Percentiles rank a stretch among this genome's conserved stretches.
These are phyloP conservation scores for Gandaritis pyraliata DNA, from an alignment of 2,888 invertebrate genomes.

Conservation along the genomic window DNA sequence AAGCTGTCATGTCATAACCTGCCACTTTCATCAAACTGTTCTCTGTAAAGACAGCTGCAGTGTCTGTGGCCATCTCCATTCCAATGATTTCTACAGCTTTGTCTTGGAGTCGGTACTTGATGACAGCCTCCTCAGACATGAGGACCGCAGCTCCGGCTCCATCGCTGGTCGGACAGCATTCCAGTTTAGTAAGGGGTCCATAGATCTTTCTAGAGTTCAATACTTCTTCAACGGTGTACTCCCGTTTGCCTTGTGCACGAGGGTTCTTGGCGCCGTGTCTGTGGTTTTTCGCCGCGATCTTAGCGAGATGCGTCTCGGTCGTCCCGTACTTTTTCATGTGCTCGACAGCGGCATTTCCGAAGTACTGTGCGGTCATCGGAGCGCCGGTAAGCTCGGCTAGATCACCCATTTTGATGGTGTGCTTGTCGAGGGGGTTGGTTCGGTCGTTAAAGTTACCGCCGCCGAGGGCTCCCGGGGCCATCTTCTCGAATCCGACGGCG, in stretches of 20 bases:
- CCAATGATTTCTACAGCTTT: conserved; percentile 97
- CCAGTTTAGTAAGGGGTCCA: conserved; percentile 96
- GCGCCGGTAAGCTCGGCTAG: conserved; percentile 91
- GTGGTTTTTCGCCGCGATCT: conserved; percentile 99
- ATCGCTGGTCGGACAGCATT: conserved; percentile 99
- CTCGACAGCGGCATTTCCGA: conserved; percentile 97
- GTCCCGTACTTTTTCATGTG: conserved; percentile 99
- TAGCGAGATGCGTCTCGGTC: conserved; percentile 96
- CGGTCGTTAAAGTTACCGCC: conserved; percentile 90
- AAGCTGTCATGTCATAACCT: conserved; percentile 97
- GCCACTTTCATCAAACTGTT: conserved; percentile 90
- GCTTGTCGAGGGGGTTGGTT: conserved; percentile 95
- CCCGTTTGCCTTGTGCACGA: conserved; percentile 97
- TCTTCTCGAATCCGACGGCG: conserved; percentile 99
- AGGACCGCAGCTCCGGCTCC: conserved; percentile 98
- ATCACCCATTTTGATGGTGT: conserved; percentile 93
- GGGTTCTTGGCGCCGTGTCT: conserved; percentile 98
- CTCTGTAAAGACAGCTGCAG: conserved; percentile 92
- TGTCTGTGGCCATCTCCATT: conserved; percentile 98
- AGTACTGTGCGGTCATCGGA: conserved; percentile 97
- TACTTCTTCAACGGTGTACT: conserved; percentile 96
- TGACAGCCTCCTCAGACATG: conserved; percentile 96
- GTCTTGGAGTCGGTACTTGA: conserved; percentile 90
- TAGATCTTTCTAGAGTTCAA: conserved; percentile 94
- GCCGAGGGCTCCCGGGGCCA: conserved; percentile 95